These are phyloP conservation scores for Diorhabda sublineata DNA, from an alignment of 1,140 invertebrate genomes.

Conservation along the genomic window DNA sequence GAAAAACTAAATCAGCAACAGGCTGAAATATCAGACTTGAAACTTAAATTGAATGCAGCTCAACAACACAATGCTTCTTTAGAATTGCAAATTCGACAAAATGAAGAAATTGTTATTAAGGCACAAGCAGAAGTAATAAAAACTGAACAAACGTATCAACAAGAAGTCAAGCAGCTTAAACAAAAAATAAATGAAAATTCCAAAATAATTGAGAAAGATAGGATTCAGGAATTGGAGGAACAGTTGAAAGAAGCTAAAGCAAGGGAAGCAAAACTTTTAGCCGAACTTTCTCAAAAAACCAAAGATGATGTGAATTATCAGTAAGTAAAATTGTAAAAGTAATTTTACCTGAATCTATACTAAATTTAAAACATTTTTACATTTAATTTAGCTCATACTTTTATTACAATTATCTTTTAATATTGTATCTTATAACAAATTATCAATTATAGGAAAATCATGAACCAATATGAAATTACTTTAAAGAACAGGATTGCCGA, in stretches of 20 bases:
- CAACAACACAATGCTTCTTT: slow-evolving; percentile 29
- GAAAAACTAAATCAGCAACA: slow-evolving; percentile 22
- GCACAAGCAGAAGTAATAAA: slow-evolving; percentile 27
- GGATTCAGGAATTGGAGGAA: slow-evolving; percentile 28
- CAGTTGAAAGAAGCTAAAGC: slow-evolving; percentile 28
- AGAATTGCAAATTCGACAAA: slow-evolving; percentile 30
- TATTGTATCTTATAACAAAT: slow-evolving; percentile 5
- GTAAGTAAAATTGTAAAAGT: slow-evolving; percentile 13
- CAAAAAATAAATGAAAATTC: slow-evolving; percentile 30
- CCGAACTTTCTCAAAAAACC: slow-evolving; percentile 22
- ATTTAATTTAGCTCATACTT: too few species aligned
- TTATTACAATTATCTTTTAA: too few species aligned
- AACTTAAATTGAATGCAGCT: slow-evolving; percentile 27
- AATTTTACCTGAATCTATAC: too few species aligned
- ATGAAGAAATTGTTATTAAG: slow-evolving; percentile 35
- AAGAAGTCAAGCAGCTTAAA: slow-evolving; percentile 31
- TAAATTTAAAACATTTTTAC: too few species aligned
- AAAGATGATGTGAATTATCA: slow-evolving; percentile 24
- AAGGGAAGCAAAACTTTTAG: slow-evolving; percentile 21
- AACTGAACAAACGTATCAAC: slow-evolving; percentile 27
- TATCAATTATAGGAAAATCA: slow-evolving; percentile 4
- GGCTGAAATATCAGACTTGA: slow-evolving; percentile 25
- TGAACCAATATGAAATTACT: neutral
- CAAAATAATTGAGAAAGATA: slow-evolving; percentile 23
- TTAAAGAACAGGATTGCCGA: neutral